phyloP scores from a whole-genome alignment of 2,797 vertebrate genomes.

The Loriculus beryllinus region DNA sequence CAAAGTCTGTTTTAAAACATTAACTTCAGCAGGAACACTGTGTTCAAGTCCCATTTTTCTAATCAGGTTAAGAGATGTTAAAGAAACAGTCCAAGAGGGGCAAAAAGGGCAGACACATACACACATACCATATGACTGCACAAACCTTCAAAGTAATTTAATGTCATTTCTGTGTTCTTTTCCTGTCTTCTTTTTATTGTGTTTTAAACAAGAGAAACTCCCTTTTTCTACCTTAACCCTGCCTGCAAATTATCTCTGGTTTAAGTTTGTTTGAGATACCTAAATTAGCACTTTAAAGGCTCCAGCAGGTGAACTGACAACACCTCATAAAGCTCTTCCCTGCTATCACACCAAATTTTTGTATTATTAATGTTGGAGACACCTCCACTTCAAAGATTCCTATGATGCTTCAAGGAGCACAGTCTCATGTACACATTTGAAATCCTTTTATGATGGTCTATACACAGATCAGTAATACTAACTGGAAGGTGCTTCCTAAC shows the following conservation, averaged over 20 bases:
- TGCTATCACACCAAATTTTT: not conserved
- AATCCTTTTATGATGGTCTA: not conserved
- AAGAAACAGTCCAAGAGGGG: not conserved
- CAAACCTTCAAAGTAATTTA: not conserved
- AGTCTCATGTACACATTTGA: not conserved
- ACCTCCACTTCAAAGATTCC: conserved; percentile 7
- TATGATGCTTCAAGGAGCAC: not conserved
- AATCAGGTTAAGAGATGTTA: not conserved
- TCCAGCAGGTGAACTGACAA: not conserved
- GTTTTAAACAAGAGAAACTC: not conserved
- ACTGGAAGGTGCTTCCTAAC: not conserved
- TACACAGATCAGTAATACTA: not conserved
- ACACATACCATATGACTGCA: not conserved
- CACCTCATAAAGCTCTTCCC: not conserved
- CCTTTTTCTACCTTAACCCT: not conserved
- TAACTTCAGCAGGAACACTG: not conserved
- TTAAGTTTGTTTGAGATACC: not conserved
- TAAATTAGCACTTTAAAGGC: conserved; percentile 39
- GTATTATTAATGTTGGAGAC: not conserved
- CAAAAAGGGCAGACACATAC: not conserved
- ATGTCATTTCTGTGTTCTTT: not conserved
- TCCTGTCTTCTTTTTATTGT: not conserved
- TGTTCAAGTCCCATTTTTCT: not conserved
- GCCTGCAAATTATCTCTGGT: not conserved
- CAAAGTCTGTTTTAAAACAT: not conserved